Percentiles rank a stretch among this genome's conserved stretches.
phyloP scores from a whole-genome alignment of 1,140 invertebrate genomes.

The Bombus impatiens region DNA sequence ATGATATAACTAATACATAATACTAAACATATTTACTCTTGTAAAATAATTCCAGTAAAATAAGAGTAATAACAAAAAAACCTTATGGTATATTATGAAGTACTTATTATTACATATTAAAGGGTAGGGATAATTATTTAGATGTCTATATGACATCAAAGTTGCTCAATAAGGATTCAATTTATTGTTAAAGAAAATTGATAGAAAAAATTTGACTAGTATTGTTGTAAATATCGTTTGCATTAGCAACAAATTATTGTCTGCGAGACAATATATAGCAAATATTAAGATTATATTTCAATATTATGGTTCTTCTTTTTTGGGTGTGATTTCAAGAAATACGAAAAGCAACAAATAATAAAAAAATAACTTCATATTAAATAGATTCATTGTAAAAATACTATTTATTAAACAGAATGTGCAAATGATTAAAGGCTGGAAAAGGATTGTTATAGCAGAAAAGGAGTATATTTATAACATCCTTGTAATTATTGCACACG shows the following conservation, averaged over 20 bases:
- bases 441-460: background rate
- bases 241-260: no score
- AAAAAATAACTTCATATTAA: background rate
- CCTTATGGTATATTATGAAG: background rate
- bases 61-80: background rate
- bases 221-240: no score
- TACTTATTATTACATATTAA: background rate
- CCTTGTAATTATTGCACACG: background rate
- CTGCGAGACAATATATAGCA: no score
- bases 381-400: background rate
- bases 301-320: background rate
- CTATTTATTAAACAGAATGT: no score
- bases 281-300: no score
- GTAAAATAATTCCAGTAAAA: background rate
- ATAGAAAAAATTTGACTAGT: no score
- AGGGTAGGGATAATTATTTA: no score
- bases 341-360: background rate
- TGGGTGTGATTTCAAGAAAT: background rate
- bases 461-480: background rate
- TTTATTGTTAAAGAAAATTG: background rate
- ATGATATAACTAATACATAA: background rate
- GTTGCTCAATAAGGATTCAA: no score
- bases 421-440: no score
- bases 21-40: background rate
- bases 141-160: no score